Evolutionary conservation across 2,888 invertebrate genomes (phyloP).

Genomic region (Biston betularia): DNA sequence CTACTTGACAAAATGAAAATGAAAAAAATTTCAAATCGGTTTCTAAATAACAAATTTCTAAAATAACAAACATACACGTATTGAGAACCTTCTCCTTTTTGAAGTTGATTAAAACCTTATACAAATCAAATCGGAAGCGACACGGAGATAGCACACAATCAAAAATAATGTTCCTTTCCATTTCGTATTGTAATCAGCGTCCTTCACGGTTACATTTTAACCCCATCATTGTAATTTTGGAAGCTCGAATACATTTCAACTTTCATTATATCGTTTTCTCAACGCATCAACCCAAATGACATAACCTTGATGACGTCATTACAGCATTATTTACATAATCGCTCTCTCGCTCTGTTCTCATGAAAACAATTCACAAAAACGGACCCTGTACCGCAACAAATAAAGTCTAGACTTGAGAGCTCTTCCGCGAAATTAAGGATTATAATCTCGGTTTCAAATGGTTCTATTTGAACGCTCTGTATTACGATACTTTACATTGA

Average conservation of each 20-base stretch:
- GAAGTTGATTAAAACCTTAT: not conserved
- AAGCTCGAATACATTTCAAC: slow-evolving; percentile 55
- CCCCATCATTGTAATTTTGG: slow-evolving; percentile 42
- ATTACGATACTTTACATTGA: slow-evolving; percentile 64
- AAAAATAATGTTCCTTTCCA: slow-evolving; percentile 26
- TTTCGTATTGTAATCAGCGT: slow-evolving; percentile 33
- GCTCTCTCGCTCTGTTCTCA: slow-evolving; percentile 44
- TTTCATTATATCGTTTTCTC: slow-evolving; percentile 69
- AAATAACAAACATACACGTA: too few species aligned
- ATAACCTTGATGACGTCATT: slow-evolving; percentile 74
- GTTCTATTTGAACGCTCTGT: slow-evolving; percentile 49
- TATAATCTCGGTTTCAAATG: slow-evolving; percentile 47
- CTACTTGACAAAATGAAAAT: too few species aligned
- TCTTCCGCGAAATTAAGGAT: slow-evolving; percentile 24
- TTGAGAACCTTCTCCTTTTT: too few species aligned
- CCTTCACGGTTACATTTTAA: slow-evolving; percentile 34
- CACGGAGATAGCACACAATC: slow-evolving; percentile 10
- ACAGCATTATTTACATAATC: slow-evolving; percentile 76
- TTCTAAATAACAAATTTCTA: not conserved
- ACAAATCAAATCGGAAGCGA: not conserved
- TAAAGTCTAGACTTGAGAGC: slow-evolving; percentile 30
- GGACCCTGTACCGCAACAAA: slow-evolving; percentile 1
- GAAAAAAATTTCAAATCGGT: too few species aligned
- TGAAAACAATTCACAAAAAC: slow-evolving; percentile 13
- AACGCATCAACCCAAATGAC: slow-evolving; percentile 65